Base-by-base conservation (phyloP, 2,797 vertebrate species). In the Pterois miles region DNA sequence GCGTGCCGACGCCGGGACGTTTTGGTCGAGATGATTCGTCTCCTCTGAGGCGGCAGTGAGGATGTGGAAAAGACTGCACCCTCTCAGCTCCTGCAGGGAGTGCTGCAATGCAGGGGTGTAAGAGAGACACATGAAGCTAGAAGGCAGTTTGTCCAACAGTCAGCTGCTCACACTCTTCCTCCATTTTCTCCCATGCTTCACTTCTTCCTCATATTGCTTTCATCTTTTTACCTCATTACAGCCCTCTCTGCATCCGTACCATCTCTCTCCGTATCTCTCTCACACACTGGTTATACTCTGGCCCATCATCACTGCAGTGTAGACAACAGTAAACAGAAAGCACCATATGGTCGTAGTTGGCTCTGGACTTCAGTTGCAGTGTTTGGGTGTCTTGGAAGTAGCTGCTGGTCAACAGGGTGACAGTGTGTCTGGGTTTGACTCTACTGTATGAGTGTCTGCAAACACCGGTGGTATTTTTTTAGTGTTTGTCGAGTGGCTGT, bases 71-170 rank as follows among this genome's bases (percentile, higher is more conserved):
- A 90, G 71, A 86, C 89, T 91, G 90, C 93, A 88, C 84, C 86
- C 86, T 86, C 89, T 85, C 74, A 70, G 82, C 84, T 90, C 80
- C 90, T 90, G 93, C 92, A 92, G 91, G 91, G 90, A 94, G 85
- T 94, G 92, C 95, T 96, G 95, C 95, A 96, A 95, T 96, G 95
- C 95, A 95, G 95, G 91, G 95, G 94, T 94, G 90, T 78, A 93
- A 86, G 85, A 64, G 89, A 87, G 90, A 88, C 91, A 90, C 63
- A 84, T 78, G 50, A 91, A 91, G 91, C 91, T 86, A 25, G 81
- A 34, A 92, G 87, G 82, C 84, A 78, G 74, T 76, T 81, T 74
- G 76, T 81, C 75, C 70, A 78, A 63, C 67, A 83, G 80, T 83
- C 78, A 65, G 74, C 71, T 63, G 62, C 82, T 74, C 64, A 54